Evolutionary conservation across 2,888 invertebrate species (phyloP).

Genomic region (Zonitis immaculata): DNA sequence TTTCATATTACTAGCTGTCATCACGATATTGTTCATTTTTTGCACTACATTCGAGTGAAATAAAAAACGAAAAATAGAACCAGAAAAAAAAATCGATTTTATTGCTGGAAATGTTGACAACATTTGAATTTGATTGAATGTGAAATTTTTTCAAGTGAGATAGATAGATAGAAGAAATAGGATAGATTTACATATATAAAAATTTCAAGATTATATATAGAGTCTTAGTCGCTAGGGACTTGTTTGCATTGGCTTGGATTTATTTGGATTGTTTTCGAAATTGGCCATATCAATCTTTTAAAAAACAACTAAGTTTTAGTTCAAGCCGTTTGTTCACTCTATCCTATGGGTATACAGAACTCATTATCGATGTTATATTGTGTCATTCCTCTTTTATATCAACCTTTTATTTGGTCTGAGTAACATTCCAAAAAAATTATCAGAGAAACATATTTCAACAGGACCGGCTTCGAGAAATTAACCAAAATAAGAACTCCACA

Average conservation of each 20-base stretch:
- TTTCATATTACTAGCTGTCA: not conserved
- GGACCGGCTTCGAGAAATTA: no score
- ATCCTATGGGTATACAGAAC: conserved; percentile 25
- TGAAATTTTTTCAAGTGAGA: not conserved
- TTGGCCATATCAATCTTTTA: conserved; percentile 27
- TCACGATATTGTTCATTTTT: not conserved
- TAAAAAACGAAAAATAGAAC: no score
- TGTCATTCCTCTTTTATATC: conserved; percentile 19
- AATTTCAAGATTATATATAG: conserved; percentile 27
- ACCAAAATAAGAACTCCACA: no score
- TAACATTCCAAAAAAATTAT: not conserved
- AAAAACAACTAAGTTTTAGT: conserved; percentile 22
- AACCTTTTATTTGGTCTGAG: not conserved
- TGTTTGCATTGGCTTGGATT: conserved; percentile 26
- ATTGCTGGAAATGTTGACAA: not conserved
- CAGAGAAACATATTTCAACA: no score
- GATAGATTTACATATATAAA: conserved; percentile 18
- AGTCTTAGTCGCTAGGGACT: conserved; percentile 19
- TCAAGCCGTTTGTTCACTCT: conserved; percentile 25
- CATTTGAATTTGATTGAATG: conserved; percentile 19
- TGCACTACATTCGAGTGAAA: no score
- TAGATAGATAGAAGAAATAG: not conserved
- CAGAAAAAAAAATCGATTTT: not conserved
- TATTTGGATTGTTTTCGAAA: conserved; percentile 26
- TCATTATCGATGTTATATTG: conserved; percentile 24